phyloP scores from a whole-genome alignment of 2,797 vertebrate genomes.

The Channallabes apus region DNA sequence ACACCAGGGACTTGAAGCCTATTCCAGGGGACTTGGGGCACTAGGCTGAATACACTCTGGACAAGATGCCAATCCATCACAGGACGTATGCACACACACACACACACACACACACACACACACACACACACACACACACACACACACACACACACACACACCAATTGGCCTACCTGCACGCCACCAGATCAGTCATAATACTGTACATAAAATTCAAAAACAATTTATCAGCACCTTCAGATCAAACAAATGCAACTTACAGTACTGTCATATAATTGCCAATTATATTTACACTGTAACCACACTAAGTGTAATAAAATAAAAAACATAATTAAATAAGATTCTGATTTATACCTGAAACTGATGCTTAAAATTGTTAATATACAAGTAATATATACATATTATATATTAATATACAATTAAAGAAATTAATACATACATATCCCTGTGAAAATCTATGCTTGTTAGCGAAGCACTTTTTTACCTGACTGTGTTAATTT shows the following conservation, averaged over 20 bases:
- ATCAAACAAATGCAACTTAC: background rate
- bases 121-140: too few species aligned
- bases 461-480: background rate
- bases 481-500: background rate
- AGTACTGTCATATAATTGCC: background rate
- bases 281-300: background rate
- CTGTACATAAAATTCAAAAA: too few species aligned
- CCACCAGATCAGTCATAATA: too few species aligned
- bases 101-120: too few species aligned
- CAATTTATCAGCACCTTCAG: background rate
- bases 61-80: too few species aligned
- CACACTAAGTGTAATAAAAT: background rate
- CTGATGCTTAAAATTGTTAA: background rate
- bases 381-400: background rate
- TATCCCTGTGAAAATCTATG: background rate
- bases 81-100: too few species aligned
- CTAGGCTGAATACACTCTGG: too few species aligned
- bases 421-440: background rate
- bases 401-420: background rate
- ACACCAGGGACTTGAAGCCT: too few species aligned
- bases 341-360: background rate
- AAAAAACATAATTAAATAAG: background rate
- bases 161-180: too few species aligned
- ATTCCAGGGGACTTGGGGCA: too few species aligned
- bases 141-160: too few species aligned